These are phyloP conservation scores for Neocrepidodera transversa DNA, from an alignment of 2,888 invertebrate species.

Conservation along the genomic window DNA sequence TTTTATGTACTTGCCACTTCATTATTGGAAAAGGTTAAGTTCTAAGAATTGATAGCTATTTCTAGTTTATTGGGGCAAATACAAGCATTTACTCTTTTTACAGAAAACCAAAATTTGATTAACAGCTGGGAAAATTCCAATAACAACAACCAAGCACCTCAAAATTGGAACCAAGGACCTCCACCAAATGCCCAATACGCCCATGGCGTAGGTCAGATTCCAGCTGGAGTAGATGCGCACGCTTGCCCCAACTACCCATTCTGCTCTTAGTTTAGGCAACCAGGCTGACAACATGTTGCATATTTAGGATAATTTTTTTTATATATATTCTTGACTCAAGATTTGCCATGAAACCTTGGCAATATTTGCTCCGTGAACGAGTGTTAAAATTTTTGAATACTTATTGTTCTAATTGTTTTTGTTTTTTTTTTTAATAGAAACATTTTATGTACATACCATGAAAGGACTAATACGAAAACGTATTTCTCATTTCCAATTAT, in stretches of 20 bases:
- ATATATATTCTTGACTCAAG: background rate
- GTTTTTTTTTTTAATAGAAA: background rate
- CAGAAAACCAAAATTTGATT: constrained; percentile 27
- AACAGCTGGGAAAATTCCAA: constrained; percentile 37
- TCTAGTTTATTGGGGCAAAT: too few species aligned
- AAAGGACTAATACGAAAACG: too few species aligned
- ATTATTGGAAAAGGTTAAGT: too few species aligned
- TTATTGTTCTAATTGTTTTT: background rate
- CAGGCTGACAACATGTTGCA: constrained; percentile 51
- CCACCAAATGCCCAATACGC: constrained; percentile 43
- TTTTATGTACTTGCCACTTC: background rate
- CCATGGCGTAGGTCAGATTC: constrained; percentile 50
- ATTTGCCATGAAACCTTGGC: background rate
- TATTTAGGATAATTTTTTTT: constrained; percentile 17
- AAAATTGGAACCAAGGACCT: constrained; percentile 40
- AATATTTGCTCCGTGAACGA: background rate
- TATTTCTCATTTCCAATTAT: too few species aligned
- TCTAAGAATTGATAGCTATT: too few species aligned
- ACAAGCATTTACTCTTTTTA: background rate
- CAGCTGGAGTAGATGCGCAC: constrained; percentile 59
- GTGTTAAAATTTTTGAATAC: background rate
- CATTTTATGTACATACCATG: background rate
- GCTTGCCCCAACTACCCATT: constrained; percentile 60
- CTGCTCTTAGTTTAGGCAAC: constrained; percentile 49
- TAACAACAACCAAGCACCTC: constrained; percentile 21